Base-by-base conservation (phyloP, 2,113 vertebrate genomes). In the Oryzias woworae region DNA sequence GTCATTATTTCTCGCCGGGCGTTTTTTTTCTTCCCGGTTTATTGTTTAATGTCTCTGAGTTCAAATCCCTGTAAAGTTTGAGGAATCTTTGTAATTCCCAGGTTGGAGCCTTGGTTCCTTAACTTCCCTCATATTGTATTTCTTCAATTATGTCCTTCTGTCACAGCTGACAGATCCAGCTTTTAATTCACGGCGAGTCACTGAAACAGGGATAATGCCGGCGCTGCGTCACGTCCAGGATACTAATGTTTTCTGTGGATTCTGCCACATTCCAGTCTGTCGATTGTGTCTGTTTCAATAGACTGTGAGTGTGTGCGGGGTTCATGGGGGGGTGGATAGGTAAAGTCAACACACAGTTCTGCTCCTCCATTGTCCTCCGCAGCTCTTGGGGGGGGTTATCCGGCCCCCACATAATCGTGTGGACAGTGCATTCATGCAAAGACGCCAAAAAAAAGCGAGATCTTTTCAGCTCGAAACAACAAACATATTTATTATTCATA, bases 401-500 rank as follows among this genome's bases (percentile, higher is more conserved):
- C 48, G 50, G 28, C 84, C 80, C 58, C 88, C 85, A 91, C 90
- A 81, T 89, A 89, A 89, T 90, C 77, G 88, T 89, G 78, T 61
- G 71, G 82, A 80, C 85, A 64, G 77, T 75, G 80, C 82, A 87
- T 89, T 89, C 90, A 86, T 82, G 69, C 79, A 26, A 69, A 78
- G 72, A 81, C 16, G 75, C 75, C 77, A 69, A 82, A 90, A 89
- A 89, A 90, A 89, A 87, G 73, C 71, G 44, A 53, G 65, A 81
- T 90, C 75, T 81, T 69, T 81, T 82, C 74, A 55, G 68, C 77
- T 66, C 62, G 47, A 75, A 89, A 85, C 73, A 84, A 87, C 58
- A 47, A 79, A 69, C 66, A 62, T 66, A 90, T 91, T 84, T 89
- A 88, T 92, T 90, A 91, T 91, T 92, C 87, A 91, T 91, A 86